Evolutionary conservation across 2,888 invertebrate genomes (phyloP).

Genomic region (Labia minor): DNA sequence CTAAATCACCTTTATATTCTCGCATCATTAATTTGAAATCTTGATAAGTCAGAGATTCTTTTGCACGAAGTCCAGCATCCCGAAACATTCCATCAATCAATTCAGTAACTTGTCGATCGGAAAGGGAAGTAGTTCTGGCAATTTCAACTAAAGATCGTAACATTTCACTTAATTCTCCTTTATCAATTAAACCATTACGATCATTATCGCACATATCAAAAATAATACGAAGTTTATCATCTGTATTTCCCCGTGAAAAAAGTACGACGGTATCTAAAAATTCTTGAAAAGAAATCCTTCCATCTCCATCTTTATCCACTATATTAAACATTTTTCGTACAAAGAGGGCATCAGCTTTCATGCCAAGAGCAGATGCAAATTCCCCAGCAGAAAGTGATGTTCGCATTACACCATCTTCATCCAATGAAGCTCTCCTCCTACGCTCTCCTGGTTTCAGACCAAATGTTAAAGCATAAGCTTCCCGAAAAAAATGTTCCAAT

Average conservation of each 20-base stretch:
- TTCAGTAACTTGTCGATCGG: conserved; percentile 83
- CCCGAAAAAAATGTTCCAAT: conserved; percentile 87
- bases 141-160: conserved; percentile 85
- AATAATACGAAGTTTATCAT: conserved; percentile 85
- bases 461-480: conserved; percentile 88
- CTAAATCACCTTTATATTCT: conserved; percentile 90
- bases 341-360: conserved; percentile 89
- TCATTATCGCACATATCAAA: conserved; percentile 98
- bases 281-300: conserved; percentile 88
- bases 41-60: conserved; percentile 78
- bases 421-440: conserved; percentile 54
- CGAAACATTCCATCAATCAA: conserved; percentile 89
- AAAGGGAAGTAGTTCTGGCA: conserved; percentile 78
- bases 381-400: conserved; percentile 84
- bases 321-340: conserved; percentile 97
- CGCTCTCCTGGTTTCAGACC: conserved; percentile 80
- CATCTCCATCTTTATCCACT: conserved; percentile 88
- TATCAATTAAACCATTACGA: conserved; percentile 86
- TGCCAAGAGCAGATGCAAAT: conserved; percentile 89
- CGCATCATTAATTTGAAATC: conserved; percentile 95
- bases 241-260: conserved; percentile 84
- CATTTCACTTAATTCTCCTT: conserved; percentile 87
- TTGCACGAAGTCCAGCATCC: conserved; percentile 81
- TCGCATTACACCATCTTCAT: conserved; percentile 68
- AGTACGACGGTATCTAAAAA: conserved; percentile 88